Percentiles rank a stretch among this genome's conserved stretches.
Conservation (phyloP, 2,113 vertebrate genomes). For the Merops nubicus region DNA sequence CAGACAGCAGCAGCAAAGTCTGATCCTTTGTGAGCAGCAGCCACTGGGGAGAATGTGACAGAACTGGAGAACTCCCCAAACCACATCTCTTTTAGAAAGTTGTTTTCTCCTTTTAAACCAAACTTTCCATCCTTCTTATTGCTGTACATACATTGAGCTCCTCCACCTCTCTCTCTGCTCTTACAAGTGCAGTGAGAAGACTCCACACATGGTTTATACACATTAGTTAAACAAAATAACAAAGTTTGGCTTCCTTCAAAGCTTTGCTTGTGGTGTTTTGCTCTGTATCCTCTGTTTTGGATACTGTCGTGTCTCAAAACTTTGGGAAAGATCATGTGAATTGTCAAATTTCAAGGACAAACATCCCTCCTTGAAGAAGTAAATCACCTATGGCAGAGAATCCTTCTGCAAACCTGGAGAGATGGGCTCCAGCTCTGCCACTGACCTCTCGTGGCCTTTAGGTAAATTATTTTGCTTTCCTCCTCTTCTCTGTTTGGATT, state of each 20-base stretch:
- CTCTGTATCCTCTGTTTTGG: not conserved
- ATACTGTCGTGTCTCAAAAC: not conserved
- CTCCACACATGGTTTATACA: rapidly evolving
- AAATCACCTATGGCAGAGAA: not conserved
- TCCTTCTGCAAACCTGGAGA: too few species aligned
- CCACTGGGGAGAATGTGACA: not conserved
- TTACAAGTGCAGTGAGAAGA: not conserved
- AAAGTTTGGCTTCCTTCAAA: not conserved
- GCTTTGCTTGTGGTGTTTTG: not conserved
- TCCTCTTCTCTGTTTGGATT: not conserved
- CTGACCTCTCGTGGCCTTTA: too few species aligned
- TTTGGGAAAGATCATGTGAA: not conserved
- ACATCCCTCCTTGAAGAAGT: not conserved
- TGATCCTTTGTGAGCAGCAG: not conserved
- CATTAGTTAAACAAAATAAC: not conserved
- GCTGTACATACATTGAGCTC: rapidly evolving
- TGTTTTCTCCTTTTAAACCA: not conserved
- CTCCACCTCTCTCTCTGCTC: not conserved
- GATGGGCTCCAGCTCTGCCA: not conserved
- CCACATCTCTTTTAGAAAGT: not conserved
- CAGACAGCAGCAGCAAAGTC: not conserved
- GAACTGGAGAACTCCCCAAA: not conserved
- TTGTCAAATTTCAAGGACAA: not conserved
- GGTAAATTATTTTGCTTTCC: not conserved
- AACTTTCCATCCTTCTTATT: not conserved